Conservation (phyloP, 2,113 vertebrate genomes). For the Pomatorhinus ruficollis region DNA sequence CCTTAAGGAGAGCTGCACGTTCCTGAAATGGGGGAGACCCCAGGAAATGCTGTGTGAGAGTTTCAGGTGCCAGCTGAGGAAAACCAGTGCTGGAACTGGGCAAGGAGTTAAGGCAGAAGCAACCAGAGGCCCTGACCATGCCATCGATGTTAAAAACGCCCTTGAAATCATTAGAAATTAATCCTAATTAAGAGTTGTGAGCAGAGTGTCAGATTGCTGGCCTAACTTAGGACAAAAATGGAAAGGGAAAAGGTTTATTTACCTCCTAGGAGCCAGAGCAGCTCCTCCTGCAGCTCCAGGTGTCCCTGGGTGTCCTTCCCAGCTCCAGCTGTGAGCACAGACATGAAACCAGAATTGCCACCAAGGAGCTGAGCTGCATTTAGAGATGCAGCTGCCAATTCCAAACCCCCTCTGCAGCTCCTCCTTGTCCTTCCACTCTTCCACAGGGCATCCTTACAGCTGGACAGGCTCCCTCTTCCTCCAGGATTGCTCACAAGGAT, state of each 20-base stretch:
- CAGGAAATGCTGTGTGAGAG: slow-evolving; percentile 11
- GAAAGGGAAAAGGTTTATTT: not conserved
- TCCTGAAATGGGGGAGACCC: not conserved
- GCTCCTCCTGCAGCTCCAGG: not conserved
- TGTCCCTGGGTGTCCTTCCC: not conserved
- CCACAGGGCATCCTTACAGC: not conserved
- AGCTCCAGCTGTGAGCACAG: not conserved
- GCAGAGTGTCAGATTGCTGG: not conserved
- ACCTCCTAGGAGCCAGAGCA: not conserved
- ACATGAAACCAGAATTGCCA: not conserved
- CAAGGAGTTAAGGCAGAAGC: slow-evolving; percentile 3
- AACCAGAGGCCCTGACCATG: not conserved
- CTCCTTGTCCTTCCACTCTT: not conserved
- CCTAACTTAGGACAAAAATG: not conserved
- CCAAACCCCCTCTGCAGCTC: not conserved
- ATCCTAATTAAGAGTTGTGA: not conserved
- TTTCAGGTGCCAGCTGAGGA: not conserved
- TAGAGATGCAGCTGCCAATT: not conserved
- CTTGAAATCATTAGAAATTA: not conserved
- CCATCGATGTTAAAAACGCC: not conserved
- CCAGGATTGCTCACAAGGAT: not conserved
- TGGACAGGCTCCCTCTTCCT: not conserved
- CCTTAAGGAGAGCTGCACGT: not conserved
- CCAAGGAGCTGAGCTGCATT: not conserved
- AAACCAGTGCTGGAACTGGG: not conserved